A percentile compares a stretch with the other conserved stretches of the same genome.
Conservation (phyloP, 64 coral and sea anemone species). For the Actinia equina region DNA sequence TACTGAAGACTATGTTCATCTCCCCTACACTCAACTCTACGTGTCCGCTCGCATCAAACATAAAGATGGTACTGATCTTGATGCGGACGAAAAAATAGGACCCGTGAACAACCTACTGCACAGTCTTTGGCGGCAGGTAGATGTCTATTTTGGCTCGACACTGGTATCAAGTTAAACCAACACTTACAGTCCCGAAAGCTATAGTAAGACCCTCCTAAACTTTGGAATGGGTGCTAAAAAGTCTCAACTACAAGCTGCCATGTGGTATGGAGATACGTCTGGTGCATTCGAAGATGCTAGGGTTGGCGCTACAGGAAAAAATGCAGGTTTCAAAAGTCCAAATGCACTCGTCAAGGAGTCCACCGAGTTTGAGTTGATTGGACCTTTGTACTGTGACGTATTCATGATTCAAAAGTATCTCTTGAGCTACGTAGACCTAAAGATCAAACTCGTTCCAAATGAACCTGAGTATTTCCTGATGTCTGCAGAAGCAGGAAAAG, state of each 20-base stretch:
- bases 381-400: too few relatives aligned
- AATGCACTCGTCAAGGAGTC: too few relatives aligned
- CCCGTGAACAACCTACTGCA: not conserved
- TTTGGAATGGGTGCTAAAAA: not conserved
- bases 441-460: too few relatives aligned
- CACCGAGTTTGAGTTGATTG: too few relatives aligned
- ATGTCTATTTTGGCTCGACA: conserved; percentile 2
- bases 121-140: not conserved
- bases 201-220: not conserved
- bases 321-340: too few relatives aligned
- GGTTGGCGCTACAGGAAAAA: too few relatives aligned
- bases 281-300: too few relatives aligned
- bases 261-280: not conserved
- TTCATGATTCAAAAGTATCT: too few relatives aligned
- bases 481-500: too few relatives aligned
- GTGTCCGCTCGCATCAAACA: not conserved
- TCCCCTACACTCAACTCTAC: not conserved
- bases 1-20: too few relatives aligned
- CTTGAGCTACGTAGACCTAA: too few relatives aligned
- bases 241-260: not conserved
- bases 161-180: not conserved
- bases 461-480: too few relatives aligned
- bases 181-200: not conserved
- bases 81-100: not conserved
- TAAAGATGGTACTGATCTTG: not conserved